These are phyloP conservation scores for Oostethus manadensis DNA, from an alignment of 2,113 vertebrate genomes.

Conservation along the genomic window DNA sequence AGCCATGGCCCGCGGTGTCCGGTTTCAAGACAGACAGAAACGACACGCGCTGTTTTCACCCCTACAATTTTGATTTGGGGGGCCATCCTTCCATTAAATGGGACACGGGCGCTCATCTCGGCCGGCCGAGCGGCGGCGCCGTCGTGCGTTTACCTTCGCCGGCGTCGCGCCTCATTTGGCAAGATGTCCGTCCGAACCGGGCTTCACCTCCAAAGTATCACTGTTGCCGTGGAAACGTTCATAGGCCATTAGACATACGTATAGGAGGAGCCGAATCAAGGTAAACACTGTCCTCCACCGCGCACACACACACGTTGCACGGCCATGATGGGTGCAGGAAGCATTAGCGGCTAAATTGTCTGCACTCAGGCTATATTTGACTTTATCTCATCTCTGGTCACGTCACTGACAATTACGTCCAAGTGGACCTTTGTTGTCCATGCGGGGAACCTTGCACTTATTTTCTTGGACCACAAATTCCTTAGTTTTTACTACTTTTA, in stretches of 20 bases:
- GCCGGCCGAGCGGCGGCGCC: too few relatives aligned
- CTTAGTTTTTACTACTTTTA: background rate
- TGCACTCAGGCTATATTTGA: constrained; percentile 60
- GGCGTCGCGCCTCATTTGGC: constrained; percentile 25
- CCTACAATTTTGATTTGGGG: too few relatives aligned
- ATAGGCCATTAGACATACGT: constrained; percentile 64
- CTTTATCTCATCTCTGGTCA: constrained; percentile 49
- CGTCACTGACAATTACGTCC: constrained; percentile 49
- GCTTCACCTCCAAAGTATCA: constrained; percentile 50
- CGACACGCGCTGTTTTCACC: too few relatives aligned
- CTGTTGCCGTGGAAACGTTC: constrained; percentile 67
- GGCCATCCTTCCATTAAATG: too few relatives aligned
- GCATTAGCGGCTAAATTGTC: constrained; percentile 67
- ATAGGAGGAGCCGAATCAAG: constrained; percentile 38
- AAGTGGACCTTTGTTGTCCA: constrained; percentile 15
- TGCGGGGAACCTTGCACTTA: constrained; percentile 30
- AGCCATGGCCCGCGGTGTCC: too few relatives aligned
- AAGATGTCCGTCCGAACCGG: constrained; percentile 41
- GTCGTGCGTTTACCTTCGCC: too few relatives aligned
- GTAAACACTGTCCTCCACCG: constrained; percentile 46
- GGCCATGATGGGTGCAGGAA: constrained; percentile 60
- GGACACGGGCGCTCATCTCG: too few relatives aligned
- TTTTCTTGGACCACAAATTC: background rate
- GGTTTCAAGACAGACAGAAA: too few relatives aligned
- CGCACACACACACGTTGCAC: constrained; percentile 32